Evolutionary conservation across 1,140 invertebrate genomes (phyloP), one percentile per base, ranked within the genome.

Genomic region (Pygmarrhopalites habei): DNA sequence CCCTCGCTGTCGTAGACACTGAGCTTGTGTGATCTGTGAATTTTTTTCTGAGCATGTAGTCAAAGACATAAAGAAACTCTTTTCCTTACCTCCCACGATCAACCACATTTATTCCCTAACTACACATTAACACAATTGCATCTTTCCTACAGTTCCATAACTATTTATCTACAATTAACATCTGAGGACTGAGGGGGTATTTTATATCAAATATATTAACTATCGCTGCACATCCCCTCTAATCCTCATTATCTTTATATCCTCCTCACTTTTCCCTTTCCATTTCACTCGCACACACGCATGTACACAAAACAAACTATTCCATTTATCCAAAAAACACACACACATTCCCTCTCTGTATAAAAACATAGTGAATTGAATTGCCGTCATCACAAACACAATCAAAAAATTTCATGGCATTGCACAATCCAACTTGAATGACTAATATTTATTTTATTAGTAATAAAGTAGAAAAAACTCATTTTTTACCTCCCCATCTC

Each of bases 81-180:
- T 35, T 35, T 35, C 5, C 15, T 19, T 56, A 56, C 53, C 53
- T 56, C 53, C 53, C 53, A 56, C 53, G 53, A 56, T 56, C 53
- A 56, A 56, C 53, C 2, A 56, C 10, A 17, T 41, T 56, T n/a
- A 39, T n/a, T 21, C 17, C 30, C 35, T 39, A 56, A 35, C 30
- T 39, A 56, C 29, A 7, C 23, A 7, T 35, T 35, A 15, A 35
- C 5, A 7, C 5, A 7, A 35, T 7, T 35, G 32, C 15, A 35
- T 7, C 15, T 35, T 15, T 7, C 32, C 15, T 7, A 35, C 5
- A 7, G 15, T 35, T 35, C 15, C 15, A 35, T 35, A 35, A 5
- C 15, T n/a, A n/a, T n/a, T n/a, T n/a, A n/a, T n/a, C n/a, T n/a
- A n/a, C n/a, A n/a, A n/a, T n/a, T n/a, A n/a, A n/a, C n/a, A n/a